These are phyloP conservation scores for Pinctada fucata DNA, from an alignment of 2,888 invertebrate species.

Conservation along the genomic window DNA sequence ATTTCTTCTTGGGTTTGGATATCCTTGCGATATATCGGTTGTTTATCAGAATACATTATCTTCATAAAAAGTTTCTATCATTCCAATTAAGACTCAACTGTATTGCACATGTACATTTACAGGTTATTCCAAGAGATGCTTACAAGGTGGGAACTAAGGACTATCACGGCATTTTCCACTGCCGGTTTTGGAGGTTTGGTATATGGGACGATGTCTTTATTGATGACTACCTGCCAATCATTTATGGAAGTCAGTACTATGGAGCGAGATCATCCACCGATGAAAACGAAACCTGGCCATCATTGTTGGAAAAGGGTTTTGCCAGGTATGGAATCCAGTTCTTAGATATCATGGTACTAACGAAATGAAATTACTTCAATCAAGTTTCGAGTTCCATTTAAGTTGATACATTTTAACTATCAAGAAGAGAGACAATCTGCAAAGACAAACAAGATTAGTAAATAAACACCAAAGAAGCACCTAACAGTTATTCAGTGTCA, in stretches of 20 bases:
- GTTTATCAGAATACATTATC: no score
- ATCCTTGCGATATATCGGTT: no score
- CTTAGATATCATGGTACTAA: background rate
- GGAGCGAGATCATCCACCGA: conserved; percentile 68
- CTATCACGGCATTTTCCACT: conserved; percentile 66
- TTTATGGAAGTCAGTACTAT: conserved; percentile 56
- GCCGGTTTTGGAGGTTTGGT: conserved; percentile 71
- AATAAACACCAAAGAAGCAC: no score
- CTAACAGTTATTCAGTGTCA: no score
- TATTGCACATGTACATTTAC: background rate
- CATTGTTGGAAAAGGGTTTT: conserved; percentile 72
- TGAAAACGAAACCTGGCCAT: conserved; percentile 70
- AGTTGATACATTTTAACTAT: no score
- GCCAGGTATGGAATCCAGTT: conserved; percentile 58
- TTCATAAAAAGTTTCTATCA: no score
- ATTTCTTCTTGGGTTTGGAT: no score
- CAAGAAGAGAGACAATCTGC: no score
- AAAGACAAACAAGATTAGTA: no score
- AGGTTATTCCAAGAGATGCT: conserved; percentile 68
- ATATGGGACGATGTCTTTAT: conserved; percentile 69
- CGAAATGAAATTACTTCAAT: no score
- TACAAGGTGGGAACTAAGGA: conserved; percentile 55
- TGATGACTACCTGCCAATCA: conserved; percentile 69
- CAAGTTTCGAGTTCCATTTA: no score
- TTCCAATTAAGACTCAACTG: no score